Evolutionary conservation across 2,113 vertebrate genomes (phyloP).

Genomic region (rat (Rattus norvegicus)): GRCr8 NC_086032.1:57550501-57551000

Average conservation of each 20-base stretch:
- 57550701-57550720: background rate
- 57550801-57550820: background rate
- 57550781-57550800: background rate
- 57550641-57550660: background rate
- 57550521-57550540: background rate
- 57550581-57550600: background rate
- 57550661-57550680: background rate
- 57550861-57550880: background rate
- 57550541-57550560: accelerated
- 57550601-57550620: background rate
- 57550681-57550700: background rate
- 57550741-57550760: background rate
- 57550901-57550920: background rate
- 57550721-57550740: background rate
- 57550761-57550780: background rate
- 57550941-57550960: background rate
- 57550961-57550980: background rate
- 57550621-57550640: accelerated
- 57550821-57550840: background rate
- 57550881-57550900: background rate
- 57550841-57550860: background rate
- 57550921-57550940: too few relatives aligned
- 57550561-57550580: background rate
- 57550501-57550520: background rate
- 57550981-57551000: background rate